A percentile compares a stretch with the other conserved stretches of the same genome.
Conservation (phyloP, 2,888 invertebrate genomes). For the Zygogramma bicolorata region DNA sequence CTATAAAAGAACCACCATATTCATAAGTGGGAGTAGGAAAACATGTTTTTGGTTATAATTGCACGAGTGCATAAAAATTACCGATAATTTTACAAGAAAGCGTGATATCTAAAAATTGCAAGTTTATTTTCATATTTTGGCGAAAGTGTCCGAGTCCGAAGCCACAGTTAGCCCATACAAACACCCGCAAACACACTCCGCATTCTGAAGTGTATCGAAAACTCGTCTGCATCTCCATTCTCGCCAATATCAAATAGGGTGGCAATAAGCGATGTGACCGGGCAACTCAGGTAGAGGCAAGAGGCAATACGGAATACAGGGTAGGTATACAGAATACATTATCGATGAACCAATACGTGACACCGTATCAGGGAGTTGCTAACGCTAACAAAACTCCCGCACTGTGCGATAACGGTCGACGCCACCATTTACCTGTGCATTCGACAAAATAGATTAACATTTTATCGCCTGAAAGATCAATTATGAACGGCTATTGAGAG, state of each 20-base stretch:
- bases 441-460: conserved; percentile 51
- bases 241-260: conserved; percentile 49
- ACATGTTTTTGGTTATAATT: too few species aligned
- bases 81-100: too few species aligned
- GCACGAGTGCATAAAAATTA: too few species aligned
- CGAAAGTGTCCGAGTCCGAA: too few species aligned
- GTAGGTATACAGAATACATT: conserved; percentile 51
- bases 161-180: too few species aligned
- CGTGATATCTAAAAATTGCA: too few species aligned
- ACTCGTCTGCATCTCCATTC: conserved; percentile 47
- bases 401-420: conserved; percentile 36
- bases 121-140: too few species aligned
- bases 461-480: conserved; percentile 33
- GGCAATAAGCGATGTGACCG: conserved; percentile 31
- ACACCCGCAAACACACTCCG: background rate
- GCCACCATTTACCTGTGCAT: conserved; percentile 48
- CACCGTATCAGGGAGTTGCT: conserved; percentile 24
- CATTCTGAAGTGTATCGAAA: conserved; percentile 47
- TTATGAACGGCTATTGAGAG: conserved; percentile 36
- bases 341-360: conserved; percentile 52
- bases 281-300: conserved; percentile 32
- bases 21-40: too few species aligned
- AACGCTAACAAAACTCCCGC: conserved; percentile 37
- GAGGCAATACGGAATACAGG: conserved; percentile 52
- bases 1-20: too few species aligned